These are phyloP conservation scores for Azorinus chamasolen DNA, from an alignment of 2,888 invertebrate genomes.

Conservation along the genomic window DNA sequence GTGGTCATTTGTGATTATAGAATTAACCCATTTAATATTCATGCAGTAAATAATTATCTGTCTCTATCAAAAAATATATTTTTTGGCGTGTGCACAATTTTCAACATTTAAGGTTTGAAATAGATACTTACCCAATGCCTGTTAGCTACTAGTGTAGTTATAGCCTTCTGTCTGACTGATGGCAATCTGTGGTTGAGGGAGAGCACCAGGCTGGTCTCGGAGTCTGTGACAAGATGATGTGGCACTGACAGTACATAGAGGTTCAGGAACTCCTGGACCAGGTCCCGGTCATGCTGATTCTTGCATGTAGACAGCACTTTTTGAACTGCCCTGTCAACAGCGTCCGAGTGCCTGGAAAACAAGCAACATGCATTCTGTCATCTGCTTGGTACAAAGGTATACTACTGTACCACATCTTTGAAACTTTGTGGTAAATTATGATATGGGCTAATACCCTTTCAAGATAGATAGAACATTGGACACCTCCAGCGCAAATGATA, in stretches of 20 bases:
- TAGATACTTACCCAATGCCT: constrained; percentile 84
- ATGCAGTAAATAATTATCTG: too few species aligned
- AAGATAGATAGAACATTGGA: too few species aligned
- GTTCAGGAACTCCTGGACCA: constrained; percentile 77
- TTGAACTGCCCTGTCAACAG: constrained; percentile 73
- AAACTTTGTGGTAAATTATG: neutral
- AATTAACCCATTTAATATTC: too few species aligned
- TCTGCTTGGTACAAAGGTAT: too few species aligned
- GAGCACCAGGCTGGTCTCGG: constrained; percentile 88
- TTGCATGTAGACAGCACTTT: constrained; percentile 45
- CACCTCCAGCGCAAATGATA: too few species aligned
- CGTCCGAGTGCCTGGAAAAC: constrained; percentile 69
- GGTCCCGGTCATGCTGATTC: constrained; percentile 48
- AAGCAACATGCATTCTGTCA: neutral
- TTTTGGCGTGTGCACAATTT: too few species aligned
- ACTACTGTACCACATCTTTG: neutral
- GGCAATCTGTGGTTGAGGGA: constrained; percentile 91
- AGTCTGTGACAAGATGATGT: constrained; percentile 76
- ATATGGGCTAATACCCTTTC: too few species aligned
- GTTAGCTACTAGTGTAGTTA: constrained; percentile 89
- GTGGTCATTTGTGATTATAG: too few species aligned
- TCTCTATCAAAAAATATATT: too few species aligned
- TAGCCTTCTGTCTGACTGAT: constrained; percentile 90
- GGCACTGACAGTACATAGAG: constrained; percentile 78
- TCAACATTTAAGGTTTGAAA: too few species aligned